Evolutionary conservation across 2,797 vertebrate species (phyloP), one percentile per base, ranked within the genome.

Genomic region (Leptoclinus maculatus): DNA sequence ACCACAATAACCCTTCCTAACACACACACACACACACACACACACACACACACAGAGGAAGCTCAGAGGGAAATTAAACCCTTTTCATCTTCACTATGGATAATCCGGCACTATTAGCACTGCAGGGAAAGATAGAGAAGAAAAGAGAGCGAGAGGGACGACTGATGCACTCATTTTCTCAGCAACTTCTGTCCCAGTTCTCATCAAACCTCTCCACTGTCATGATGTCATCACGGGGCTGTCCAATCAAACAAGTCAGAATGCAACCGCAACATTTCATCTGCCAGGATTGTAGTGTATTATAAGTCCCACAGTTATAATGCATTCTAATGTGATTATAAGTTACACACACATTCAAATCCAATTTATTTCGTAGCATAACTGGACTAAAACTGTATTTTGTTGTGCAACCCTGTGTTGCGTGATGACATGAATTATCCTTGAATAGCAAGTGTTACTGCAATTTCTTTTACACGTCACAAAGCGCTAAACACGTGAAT

Each of bases 71-170:
- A 85, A 84, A 80, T 78, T 60, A 75, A 83, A 78, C 62, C 72
- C 43, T 81, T 85, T 83, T 85, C 71, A 87, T 82, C 85, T 83
- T 69, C 64, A 74, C 73, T 83, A 62, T 47, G 78, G 83, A 87
- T 83, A 83, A 87, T 87, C 71, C 78, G 39, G 29, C 78, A 8
- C 78, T 78, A 83, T 82, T 83, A 83, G 71, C 45, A 66, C 71
- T 65, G 51, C 68, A 56, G 38, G 51, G 65, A 43, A 38, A 72
- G 67, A 82, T 17, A 45, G 19, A 54, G 32, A 49, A 25, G 25
- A 39, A 41, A 36, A 54, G 56, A 32, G 66, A 2, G 32, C 2
- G 25, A 34, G 38, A 66, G 38, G 21, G 63, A 68, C 14, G 70
- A 62, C 58, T 66, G 64, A 73, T 79, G 65, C 47, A 25, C 3